Conservation (phyloP, 2,113 vertebrate genomes). For the Sigmodon hispidus region DNA sequence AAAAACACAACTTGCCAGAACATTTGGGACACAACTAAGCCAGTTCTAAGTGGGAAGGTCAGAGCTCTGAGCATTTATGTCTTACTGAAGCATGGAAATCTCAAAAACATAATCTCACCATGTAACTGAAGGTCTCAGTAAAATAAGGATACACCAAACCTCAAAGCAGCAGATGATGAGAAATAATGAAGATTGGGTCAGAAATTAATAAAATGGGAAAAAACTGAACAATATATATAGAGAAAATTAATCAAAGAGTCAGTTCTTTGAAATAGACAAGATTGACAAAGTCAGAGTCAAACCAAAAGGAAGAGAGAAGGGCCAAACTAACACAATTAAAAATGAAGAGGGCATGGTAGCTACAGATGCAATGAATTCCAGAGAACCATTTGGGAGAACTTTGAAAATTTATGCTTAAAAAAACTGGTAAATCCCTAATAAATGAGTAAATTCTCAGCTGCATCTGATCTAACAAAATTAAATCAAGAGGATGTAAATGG, state of each 20-base stretch:
- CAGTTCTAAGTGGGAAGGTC: neutral
- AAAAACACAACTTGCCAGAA: neutral
- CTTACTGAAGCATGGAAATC: neutral
- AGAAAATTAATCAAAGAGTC: neutral
- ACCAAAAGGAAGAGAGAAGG: neutral
- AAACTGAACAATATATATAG: neutral
- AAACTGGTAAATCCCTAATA: neutral
- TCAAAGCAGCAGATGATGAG: neutral
- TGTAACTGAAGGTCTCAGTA: neutral
- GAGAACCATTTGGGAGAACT: neutral
- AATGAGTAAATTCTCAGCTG: neutral
- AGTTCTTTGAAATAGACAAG: neutral
- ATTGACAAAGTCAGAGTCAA: neutral
- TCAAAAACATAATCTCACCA: neutral
- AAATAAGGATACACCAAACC: neutral
- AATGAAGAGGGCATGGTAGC: neutral
- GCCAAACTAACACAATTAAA: neutral
- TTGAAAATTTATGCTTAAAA: neutral
- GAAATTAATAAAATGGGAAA: neutral
- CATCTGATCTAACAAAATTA: neutral
- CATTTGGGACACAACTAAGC: too few relatives aligned
- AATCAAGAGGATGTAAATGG: neutral
- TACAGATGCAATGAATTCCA: neutral
- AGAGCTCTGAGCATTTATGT: neutral
- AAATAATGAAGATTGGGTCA: neutral